These are phyloP conservation scores for Gallinago undulata DNA, from an alignment of 2,113 vertebrate species.

Conservation along the genomic window DNA sequence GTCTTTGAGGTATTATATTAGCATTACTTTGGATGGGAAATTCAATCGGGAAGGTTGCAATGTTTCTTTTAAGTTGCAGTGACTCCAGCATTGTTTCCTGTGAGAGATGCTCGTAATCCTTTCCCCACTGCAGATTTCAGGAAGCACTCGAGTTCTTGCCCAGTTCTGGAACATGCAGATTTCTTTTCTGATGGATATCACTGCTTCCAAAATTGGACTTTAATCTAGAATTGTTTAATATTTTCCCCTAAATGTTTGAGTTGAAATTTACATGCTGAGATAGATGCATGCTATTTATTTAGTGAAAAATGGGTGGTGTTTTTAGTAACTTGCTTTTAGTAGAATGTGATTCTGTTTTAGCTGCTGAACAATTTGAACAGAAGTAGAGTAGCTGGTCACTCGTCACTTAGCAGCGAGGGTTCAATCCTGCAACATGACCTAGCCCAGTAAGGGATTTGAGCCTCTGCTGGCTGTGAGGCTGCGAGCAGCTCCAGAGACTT, in stretches of 20 bases:
- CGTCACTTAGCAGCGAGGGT: background rate
- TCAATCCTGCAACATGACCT: background rate
- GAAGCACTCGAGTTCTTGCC: background rate
- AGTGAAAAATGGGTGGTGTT: background rate
- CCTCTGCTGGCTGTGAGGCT: background rate
- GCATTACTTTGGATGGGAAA: slow-evolving; percentile 11
- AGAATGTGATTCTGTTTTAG: background rate
- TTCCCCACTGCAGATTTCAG: background rate
- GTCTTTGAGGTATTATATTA: background rate
- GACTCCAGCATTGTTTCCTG: background rate
- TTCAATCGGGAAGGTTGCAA: background rate
- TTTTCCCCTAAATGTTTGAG: background rate
- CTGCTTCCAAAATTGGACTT: background rate
- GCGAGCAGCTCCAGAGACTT: background rate
- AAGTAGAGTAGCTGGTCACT: background rate
- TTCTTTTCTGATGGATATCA: background rate
- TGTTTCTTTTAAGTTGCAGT: background rate
- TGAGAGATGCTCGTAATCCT: background rate
- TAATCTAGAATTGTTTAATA: background rate
- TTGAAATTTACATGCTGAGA: background rate
- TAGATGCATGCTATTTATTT: background rate
- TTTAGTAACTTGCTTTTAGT: background rate
- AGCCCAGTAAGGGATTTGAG: background rate
- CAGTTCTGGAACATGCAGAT: background rate
- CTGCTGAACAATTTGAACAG: background rate